These are phyloP conservation scores for Apodemus agrarius DNA, from an alignment of 2,797 vertebrate genomes.

Conservation along the genomic window DNA sequence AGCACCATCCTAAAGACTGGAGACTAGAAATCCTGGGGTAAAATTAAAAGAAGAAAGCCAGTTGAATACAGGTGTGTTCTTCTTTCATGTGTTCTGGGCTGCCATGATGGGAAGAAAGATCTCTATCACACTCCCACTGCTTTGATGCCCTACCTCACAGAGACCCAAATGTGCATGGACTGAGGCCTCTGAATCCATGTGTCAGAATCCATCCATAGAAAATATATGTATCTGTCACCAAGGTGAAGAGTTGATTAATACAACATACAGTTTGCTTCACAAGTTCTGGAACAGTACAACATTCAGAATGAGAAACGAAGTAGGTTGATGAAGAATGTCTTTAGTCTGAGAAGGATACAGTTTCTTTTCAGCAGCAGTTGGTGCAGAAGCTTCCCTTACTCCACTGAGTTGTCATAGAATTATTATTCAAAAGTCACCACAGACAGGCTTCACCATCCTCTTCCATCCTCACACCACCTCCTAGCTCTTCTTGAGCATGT, in stretches of 20 bases:
- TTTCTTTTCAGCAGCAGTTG: background rate
- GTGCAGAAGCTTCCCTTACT: no score
- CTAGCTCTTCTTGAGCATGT: background rate
- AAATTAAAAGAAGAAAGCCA: background rate
- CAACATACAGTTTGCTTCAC: background rate
- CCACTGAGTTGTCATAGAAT: background rate
- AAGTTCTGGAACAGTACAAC: background rate
- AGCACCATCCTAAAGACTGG: no score
- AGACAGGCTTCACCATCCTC: background rate
- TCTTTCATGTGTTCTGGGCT: background rate
- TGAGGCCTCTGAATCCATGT: background rate
- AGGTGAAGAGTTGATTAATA: background rate
- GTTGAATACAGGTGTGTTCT: background rate
- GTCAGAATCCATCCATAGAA: background rate
- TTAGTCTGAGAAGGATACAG: background rate
- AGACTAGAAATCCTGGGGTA: background rate
- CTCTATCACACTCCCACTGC: background rate
- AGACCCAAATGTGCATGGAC: background rate
- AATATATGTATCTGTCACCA: background rate
- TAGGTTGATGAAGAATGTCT: no score
- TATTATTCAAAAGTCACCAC: background rate
- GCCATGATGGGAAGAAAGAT: background rate
- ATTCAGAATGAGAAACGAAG: background rate
- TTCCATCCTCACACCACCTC: background rate
- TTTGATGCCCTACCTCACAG: background rate